These are phyloP conservation scores for Ophioninae sp. DNA, from an alignment of 2,888 invertebrate species.

Conservation along the genomic window DNA sequence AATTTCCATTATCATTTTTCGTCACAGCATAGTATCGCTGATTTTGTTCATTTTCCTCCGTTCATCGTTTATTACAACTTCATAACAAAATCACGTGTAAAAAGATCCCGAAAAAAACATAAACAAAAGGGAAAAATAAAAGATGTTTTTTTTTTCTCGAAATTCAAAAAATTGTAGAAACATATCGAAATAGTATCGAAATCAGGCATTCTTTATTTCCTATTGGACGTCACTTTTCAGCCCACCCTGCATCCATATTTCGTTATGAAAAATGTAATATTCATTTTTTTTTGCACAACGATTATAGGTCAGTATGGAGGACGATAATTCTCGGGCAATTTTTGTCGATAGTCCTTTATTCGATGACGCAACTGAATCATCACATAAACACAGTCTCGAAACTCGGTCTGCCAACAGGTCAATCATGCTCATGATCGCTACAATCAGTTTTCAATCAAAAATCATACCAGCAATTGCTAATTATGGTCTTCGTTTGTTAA, in stretches of 20 bases:
- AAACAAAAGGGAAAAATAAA: too few species aligned
- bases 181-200: too few species aligned
- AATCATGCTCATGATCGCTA: conserved; percentile 42
- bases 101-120: too few species aligned
- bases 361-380: conserved; percentile 89
- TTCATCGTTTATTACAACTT: too few species aligned
- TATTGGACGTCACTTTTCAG: too few species aligned
- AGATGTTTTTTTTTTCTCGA: too few species aligned
- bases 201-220: too few species aligned
- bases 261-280: background rate
- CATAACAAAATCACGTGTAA: too few species aligned
- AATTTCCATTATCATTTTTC: too few species aligned
- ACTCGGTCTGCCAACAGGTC: conserved; percentile 88
- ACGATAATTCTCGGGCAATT: conserved; percentile 89
- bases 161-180: too few species aligned
- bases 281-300: conserved; percentile 16
- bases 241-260: background rate
- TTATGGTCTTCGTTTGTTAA: conserved; percentile 3
- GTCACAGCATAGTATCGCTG: too few species aligned
- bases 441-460: background rate
- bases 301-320: conserved; percentile 87
- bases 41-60: too few species aligned
- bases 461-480: background rate
- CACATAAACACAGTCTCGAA: conserved; percentile 85
- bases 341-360: conserved; percentile 89